Evolutionary conservation across 2,888 invertebrate species (phyloP), one percentile per base, ranked within the genome.

Genomic region (Ichneumoninae sp.): DNA sequence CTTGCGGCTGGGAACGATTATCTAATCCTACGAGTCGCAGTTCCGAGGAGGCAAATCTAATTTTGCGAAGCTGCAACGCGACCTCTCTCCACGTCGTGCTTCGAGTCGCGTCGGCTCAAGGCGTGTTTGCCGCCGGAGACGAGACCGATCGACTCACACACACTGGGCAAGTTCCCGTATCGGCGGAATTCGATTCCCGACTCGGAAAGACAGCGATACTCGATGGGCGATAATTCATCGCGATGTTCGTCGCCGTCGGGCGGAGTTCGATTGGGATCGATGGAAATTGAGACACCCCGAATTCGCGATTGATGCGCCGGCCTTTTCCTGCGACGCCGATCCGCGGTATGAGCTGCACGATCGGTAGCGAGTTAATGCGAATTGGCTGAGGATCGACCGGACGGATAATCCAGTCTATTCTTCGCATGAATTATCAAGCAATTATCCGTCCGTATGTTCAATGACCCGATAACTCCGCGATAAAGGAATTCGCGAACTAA

Each of bases 21-120:
- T 89, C 87, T 86, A 88, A 88, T 86, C 80, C 86, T 82, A 86
- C 87, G 85, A 79, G 82, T 83, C 86, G 87, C 87, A 85, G 69
- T 75, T 82, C 71, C 66, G 76, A 30, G 50, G 68, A 83, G 77
- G 83, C 84, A 86, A 89, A 89, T 89, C 87, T 86, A 89, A 89
- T 90, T 87, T 88, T 80, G 78, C 70, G 87, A 80, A 72, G 70
- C 60, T 82, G 76, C 84, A 81, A 71, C 75, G 80, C 74, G 62
- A 82, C 80, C 22, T 74, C 71, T 68, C 62, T 68, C 62, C 40
- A 10, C 40, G 72, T 52, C 50, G 10, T 36, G 66, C 50, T 60
- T 50, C 72, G 19, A 54, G 30, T 71, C 33, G n/a, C 33, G 70
- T 66, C 65, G 71, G 19, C 65, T 62, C 54, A 65, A 16, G n/a